phyloP scores from a whole-genome alignment of 1,140 invertebrate species.

The Mamestra configurata region DNA sequence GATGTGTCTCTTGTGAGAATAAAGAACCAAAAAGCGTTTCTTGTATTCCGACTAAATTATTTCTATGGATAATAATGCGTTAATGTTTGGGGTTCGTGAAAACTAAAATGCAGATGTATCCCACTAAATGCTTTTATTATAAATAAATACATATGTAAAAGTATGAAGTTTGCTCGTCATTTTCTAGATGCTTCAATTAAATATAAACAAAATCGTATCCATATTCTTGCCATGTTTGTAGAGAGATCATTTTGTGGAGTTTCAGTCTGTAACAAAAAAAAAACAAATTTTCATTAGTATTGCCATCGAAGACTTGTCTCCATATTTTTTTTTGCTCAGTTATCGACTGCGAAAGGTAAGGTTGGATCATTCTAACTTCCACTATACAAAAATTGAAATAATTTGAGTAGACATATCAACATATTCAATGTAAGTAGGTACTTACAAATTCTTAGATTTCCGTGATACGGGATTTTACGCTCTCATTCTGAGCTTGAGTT shows the following conservation, averaged over 20 bases:
- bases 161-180: conserved; percentile 65
- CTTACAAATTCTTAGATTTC: conserved; percentile 29
- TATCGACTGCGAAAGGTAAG: too few species aligned
- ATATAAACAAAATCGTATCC: conserved; percentile 57
- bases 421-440: background rate
- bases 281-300: conserved; percentile 21
- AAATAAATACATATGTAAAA: conserved; percentile 54
- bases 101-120: conserved; percentile 55
- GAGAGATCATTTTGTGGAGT: conserved; percentile 59
- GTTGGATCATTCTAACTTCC: too few species aligned
- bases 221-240: conserved; percentile 54
- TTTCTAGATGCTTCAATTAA: conserved; percentile 65
- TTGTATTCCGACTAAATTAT: too few species aligned
- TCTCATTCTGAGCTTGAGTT: conserved; percentile 33
- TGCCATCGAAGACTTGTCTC: background rate
- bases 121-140: conserved; percentile 73
- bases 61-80: too few species aligned
- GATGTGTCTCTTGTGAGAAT: too few species aligned
- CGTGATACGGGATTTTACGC: conserved; percentile 10
- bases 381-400: too few species aligned
- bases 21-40: too few species aligned
- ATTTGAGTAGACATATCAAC: background rate
- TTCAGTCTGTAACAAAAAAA: conserved; percentile 57
- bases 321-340: background rate
- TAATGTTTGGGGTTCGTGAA: background rate